Evolutionary conservation across 2,113 vertebrate species (phyloP).

Genomic region (Bufo bufo): DNA sequence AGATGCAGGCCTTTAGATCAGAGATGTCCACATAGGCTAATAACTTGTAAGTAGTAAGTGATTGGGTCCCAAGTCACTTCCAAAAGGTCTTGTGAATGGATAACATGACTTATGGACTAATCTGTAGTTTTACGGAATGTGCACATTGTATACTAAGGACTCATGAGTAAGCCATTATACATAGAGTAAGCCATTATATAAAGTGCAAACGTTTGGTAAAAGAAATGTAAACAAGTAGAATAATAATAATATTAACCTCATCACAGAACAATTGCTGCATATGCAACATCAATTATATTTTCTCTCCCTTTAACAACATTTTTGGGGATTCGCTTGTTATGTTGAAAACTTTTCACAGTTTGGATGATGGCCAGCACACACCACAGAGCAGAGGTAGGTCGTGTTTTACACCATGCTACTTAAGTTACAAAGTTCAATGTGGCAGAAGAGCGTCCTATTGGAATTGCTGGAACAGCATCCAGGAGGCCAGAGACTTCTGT

Average conservation of each 20-base stretch:
- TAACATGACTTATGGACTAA: not conserved
- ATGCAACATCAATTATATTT: not conserved
- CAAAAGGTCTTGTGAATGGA: not conserved
- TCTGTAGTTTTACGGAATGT: not conserved
- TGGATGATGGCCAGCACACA: not conserved
- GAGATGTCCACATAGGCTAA: not conserved
- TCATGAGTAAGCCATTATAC: not conserved
- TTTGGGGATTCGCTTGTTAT: not conserved
- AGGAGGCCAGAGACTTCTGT: not conserved
- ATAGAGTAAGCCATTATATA: not conserved
- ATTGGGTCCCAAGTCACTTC: too few relatives aligned
- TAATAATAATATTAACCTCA: not conserved
- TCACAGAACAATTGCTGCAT: not conserved
- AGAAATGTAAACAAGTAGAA: not conserved
- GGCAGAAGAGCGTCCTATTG: not conserved
- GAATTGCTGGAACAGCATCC: not conserved
- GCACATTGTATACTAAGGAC: not conserved
- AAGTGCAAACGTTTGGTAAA: not conserved
- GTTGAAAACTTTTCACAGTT: slow-evolving; percentile 13
- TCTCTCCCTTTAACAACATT: not conserved
- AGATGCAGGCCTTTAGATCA: not conserved
- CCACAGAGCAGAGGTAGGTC: not conserved
- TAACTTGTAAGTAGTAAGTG: too few relatives aligned
- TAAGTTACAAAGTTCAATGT: not conserved
- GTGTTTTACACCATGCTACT: not conserved